These are phyloP conservation scores for Sinhomidia bicolor DNA, from an alignment of 2,888 invertebrate species.

Conservation along the genomic window DNA sequence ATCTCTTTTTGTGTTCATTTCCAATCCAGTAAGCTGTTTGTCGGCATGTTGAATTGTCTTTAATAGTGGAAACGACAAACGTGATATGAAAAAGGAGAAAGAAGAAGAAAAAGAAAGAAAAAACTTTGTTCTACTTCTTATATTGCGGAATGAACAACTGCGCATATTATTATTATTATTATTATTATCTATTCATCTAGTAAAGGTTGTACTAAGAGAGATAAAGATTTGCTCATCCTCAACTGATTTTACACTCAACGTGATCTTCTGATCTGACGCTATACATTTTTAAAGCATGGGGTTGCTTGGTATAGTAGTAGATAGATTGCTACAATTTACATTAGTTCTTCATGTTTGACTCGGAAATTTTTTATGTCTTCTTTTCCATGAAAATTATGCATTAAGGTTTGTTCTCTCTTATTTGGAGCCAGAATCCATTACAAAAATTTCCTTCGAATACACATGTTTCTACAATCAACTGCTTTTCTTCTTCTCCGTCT, in stretches of 20 bases:
- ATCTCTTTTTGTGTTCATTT: slow-evolving; percentile 47
- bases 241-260: slow-evolving; percentile 15
- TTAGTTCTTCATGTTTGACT: slow-evolving; percentile 17
- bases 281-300: not conserved
- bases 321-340: not conserved
- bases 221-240: not conserved
- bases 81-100: not conserved
- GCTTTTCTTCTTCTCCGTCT: not conserved
- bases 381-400: not conserved
- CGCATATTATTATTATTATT: not conserved
- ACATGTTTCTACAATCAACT: not conserved
- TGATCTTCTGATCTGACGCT: not conserved
- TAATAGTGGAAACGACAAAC: slow-evolving; percentile 7
- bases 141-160: not conserved
- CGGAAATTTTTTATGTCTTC: not conserved
- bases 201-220: not conserved
- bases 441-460: not conserved
- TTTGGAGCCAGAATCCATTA: not conserved
- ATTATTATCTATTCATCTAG: too few relatives aligned
- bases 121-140: not conserved
- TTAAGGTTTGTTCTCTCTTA: not conserved
- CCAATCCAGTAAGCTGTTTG: slow-evolving; percentile 55
- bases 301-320: not conserved
- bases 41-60: slow-evolving; percentile 50
- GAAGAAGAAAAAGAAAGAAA: slow-evolving; percentile 10